Evolutionary conservation across 2,797 vertebrate species (phyloP), one percentile per base, ranked within the genome.

Genomic region (Cyclura pinguis): DNA sequence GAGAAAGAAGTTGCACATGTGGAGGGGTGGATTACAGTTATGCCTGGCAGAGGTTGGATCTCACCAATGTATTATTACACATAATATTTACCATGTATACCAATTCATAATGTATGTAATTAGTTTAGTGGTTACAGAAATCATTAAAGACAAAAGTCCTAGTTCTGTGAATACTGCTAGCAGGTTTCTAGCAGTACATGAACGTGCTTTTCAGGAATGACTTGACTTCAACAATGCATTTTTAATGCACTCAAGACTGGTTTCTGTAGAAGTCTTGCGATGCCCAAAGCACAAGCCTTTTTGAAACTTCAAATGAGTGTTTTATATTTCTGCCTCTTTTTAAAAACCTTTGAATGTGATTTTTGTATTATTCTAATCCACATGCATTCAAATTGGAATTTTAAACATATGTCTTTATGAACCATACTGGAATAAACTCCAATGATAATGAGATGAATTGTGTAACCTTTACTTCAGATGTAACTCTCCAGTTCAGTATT

Each of bases 381-480:
- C 6, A 0, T 94, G 95, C 92, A 92, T 91, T 95, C 88, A 74
- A 85, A 86, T 93, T 94, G 72, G 95, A 57, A 73, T 93, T 90
- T 87, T 90, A 89, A 80, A 86, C 85, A 84, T 95, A 74, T 89
- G 69, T 90, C 93, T 91, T 94, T 94, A 94, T 90, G 94, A 95
- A 91, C 86, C 89, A 88, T 89, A 85, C 57, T 95, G 92, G 91
- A 97, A 96, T 97, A 96, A 96, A 96, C 38, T 22, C 91, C 83
- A 91, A 94, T 92, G 92, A 92, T 87, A 80, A 1, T 6, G 77
- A 18, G 2, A 22, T 64, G 47, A 59, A 81, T 52, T 86, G 80
- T 89, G 77, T 29, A 27, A 5, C 12, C 38, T 90, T 74, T 73
- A 29, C 16, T 93, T 81, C 27, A 76, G 59, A 35, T 14, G 32